phyloP scores from a whole-genome alignment of 2,797 vertebrate species.

The Enteromius afrohamiltoni region DNA sequence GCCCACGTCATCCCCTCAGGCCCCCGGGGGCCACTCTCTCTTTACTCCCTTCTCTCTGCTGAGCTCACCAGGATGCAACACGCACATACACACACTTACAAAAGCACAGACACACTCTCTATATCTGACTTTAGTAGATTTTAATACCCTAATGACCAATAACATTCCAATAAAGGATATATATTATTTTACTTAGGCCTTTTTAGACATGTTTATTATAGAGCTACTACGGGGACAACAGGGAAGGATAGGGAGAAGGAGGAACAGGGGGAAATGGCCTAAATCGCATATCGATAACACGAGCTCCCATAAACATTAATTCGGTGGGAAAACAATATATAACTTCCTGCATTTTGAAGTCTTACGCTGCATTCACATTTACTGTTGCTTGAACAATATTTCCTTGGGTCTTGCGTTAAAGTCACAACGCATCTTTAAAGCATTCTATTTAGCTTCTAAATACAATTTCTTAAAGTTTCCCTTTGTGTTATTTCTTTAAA shows the following conservation, averaged over 20 bases:
- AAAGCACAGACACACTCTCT: constrained; percentile 9
- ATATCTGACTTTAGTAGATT: constrained; percentile 25
- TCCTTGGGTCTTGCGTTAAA: background rate
- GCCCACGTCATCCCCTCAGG: constrained; percentile 59
- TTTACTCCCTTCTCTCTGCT: constrained; percentile 65
- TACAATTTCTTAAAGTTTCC: background rate
- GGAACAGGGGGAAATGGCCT: background rate
- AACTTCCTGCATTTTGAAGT: background rate
- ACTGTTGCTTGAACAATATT: background rate
- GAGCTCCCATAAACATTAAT: background rate
- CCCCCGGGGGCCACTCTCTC: constrained; percentile 71
- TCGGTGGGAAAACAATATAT: background rate
- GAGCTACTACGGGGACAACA: background rate
- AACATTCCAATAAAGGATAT: constrained; percentile 7
- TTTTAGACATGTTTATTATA: background rate
- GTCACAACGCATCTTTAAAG: background rate
- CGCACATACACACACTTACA: constrained; percentile 35
- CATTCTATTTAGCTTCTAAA: background rate
- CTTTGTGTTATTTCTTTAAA: background rate
- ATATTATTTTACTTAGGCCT: constrained; percentile 18
- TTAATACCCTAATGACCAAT: background rate
- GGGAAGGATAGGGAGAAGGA: background rate
- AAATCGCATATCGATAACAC: background rate
- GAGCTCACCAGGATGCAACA: constrained; percentile 53
- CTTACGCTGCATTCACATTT: background rate